Evolutionary conservation across 2,113 vertebrate genomes (phyloP).

Genomic region (Coracopsis vasa): DNA sequence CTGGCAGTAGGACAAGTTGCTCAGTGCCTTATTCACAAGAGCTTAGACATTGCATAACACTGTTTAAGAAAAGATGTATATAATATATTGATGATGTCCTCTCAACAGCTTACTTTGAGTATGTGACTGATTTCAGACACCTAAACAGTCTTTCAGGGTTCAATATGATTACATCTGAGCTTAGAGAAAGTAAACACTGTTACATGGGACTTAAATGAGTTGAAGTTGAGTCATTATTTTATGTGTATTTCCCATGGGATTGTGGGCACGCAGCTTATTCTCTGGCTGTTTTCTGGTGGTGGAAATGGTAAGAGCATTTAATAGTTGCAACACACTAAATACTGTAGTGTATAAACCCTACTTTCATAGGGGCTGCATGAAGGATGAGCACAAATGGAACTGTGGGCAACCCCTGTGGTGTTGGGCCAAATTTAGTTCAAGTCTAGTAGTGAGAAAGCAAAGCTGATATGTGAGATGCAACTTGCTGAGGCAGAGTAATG

Average conservation of each 20-base stretch:
- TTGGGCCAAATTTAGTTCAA: neutral
- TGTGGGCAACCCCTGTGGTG: neutral
- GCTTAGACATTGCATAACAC: neutral
- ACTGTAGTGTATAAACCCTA: neutral
- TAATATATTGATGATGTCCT: neutral
- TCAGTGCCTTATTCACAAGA: neutral
- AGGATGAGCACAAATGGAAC: neutral
- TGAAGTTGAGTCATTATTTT: neutral
- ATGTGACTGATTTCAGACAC: accelerated
- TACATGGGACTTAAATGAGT: neutral
- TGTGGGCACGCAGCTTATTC: neutral
- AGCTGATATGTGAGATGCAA: neutral
- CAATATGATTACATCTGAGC: neutral
- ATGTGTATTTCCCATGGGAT: neutral
- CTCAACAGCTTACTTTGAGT: neutral
- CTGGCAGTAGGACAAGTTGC: neutral
- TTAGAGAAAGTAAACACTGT: neutral
- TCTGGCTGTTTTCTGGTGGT: neutral
- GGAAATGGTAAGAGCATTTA: neutral
- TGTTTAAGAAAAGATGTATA: neutral
- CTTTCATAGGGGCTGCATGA: accelerated
- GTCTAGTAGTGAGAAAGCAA: neutral
- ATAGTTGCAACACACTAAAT: neutral
- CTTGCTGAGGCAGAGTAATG: neutral
- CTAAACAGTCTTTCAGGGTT: neutral